phyloP scores from a whole-genome alignment of 2,797 vertebrate genomes.

The Neosilurus hyrtlii region DNA sequence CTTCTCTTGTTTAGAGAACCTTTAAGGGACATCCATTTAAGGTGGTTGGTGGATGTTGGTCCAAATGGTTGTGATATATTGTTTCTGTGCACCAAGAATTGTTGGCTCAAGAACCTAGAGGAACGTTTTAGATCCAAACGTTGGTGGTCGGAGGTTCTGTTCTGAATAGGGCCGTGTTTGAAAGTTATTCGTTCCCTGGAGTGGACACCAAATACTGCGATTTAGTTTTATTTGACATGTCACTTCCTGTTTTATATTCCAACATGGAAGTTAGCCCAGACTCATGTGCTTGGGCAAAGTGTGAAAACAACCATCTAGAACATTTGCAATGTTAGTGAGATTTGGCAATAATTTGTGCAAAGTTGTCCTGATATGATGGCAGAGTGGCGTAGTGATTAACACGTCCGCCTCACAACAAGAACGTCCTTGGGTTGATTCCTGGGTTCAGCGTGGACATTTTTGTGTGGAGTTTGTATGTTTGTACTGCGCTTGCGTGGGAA shows the following conservation, averaged over 20 bases:
- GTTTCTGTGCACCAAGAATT: neutral
- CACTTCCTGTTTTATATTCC: constrained; percentile 12
- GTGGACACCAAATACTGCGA: neutral
- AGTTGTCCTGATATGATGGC: neutral
- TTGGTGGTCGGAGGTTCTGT: too few relatives aligned
- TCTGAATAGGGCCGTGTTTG: neutral
- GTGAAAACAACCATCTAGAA: neutral
- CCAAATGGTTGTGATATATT: too few relatives aligned
- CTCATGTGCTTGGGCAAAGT: neutral
- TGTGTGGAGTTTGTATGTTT: too few relatives aligned
- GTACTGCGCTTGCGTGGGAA: too few relatives aligned
- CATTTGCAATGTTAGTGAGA: neutral
- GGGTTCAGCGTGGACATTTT: neutral
- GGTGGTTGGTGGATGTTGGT: too few relatives aligned
- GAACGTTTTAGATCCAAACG: neutral
- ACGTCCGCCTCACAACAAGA: too few relatives aligned
- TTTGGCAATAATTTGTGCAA: neutral
- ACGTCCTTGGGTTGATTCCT: too few relatives aligned
- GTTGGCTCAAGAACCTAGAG: neutral
- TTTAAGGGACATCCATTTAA: too few relatives aligned
- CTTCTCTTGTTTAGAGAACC: too few relatives aligned
- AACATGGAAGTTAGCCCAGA: neutral
- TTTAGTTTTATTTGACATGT: neutral
- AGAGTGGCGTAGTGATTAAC: neutral
- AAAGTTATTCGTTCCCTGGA: neutral